Conservation (phyloP, 2,113 vertebrate species). For the Micromys minutus region DNA sequence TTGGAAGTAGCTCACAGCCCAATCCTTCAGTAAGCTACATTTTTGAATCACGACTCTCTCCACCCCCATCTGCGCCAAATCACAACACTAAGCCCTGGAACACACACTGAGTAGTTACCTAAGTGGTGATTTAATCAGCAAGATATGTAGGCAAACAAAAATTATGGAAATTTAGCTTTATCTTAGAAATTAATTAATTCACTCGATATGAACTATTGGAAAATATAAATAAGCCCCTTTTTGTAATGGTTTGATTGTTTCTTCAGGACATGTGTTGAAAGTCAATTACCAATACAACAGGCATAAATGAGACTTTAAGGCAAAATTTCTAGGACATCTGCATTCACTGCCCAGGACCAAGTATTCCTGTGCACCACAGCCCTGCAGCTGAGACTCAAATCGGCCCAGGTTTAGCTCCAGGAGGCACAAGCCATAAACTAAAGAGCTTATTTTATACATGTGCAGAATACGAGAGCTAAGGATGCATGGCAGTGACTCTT, state of each 20-base stretch:
- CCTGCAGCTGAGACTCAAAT: too few species aligned
- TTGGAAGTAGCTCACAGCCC: not conserved
- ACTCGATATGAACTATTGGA: not conserved
- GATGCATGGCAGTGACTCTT: not conserved
- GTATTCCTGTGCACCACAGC: not conserved
- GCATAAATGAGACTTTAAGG: not conserved
- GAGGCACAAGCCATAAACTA: not conserved
- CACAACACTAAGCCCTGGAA: not conserved
- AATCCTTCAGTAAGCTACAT: not conserved
- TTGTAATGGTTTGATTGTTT: not conserved
- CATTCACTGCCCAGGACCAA: not conserved
- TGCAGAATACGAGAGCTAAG: not conserved
- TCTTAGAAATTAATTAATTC: not conserved
- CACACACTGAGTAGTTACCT: not conserved
- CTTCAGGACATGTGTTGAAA: not conserved
- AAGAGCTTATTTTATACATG: not conserved
- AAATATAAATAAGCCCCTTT: not conserved
- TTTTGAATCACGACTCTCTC: slow-evolving; percentile 2
- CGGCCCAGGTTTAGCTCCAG: not conserved
- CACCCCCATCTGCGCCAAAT: not conserved
- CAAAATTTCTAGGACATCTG: not conserved
- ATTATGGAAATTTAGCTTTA: slow-evolving; percentile 36
- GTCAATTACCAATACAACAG: not conserved
- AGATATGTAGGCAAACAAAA: not conserved
- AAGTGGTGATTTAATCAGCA: not conserved